Conservation (phyloP, 2,888 invertebrate genomes). For the Lasioglossum figueresi region DNA sequence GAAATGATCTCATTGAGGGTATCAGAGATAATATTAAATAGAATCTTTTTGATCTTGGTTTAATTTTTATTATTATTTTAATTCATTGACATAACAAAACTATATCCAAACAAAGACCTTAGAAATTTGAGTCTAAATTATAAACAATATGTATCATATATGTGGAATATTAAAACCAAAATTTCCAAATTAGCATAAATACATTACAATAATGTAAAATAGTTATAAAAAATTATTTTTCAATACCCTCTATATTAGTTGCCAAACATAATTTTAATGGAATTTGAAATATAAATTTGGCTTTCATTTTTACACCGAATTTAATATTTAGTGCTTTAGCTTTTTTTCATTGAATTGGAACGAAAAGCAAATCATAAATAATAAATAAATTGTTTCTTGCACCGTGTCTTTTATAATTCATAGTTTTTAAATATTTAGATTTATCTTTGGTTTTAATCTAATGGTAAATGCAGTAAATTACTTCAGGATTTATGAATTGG, state of each 20-base stretch:
- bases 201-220: background rate
- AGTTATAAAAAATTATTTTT: constrained; percentile 12
- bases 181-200: background rate
- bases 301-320: background rate
- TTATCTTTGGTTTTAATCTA: constrained; percentile 60
- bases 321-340: constrained; percentile 16
- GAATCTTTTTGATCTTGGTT: background rate
- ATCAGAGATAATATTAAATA: constrained; percentile 20
- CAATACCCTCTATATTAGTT: constrained; percentile 1
- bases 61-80: background rate
- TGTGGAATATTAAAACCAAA: background rate
- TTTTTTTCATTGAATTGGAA: constrained; percentile 10
- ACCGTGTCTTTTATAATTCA: constrained; percentile 28
- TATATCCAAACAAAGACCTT: background rate
- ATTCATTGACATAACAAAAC: background rate
- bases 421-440: constrained; percentile 31
- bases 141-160: background rate
- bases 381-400: constrained; percentile 4
- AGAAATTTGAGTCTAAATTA: background rate
- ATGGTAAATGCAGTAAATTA: constrained; percentile 33
- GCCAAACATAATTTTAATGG: constrained; percentile 3
- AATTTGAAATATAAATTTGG: constrained; percentile 9
- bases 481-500: constrained; percentile 31
- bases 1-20: background rate
- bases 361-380: constrained; percentile 39